Percentiles rank a stretch among this genome's conserved stretches.
These are phyloP conservation scores for Octomys mimax DNA, from an alignment of 2,797 vertebrate species.

Conservation along the genomic window DNA sequence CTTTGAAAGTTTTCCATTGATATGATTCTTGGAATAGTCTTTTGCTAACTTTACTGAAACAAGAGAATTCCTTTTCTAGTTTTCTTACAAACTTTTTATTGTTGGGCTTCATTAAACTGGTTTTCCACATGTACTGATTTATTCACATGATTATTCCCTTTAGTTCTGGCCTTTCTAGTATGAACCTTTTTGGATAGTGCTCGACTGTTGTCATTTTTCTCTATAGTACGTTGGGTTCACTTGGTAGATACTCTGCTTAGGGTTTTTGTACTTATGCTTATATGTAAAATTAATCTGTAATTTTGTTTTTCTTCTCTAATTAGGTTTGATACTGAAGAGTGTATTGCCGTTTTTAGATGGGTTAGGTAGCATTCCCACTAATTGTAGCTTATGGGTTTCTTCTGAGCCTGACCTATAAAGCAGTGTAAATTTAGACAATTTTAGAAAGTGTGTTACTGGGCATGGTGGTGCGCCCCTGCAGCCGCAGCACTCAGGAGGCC, in stretches of 20 bases:
- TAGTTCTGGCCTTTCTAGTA: neutral
- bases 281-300: neutral
- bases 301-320: constrained; percentile 8
- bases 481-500: neutral
- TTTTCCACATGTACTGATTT: neutral
- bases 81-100: constrained; percentile 16
- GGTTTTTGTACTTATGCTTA: neutral
- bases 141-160: neutral
- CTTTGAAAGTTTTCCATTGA: neutral
- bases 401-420: neutral
- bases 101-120: neutral
- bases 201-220: neutral
- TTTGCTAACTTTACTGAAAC: constrained; percentile 34
- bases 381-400: neutral
- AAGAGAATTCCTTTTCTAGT: neutral
- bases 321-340: neutral
- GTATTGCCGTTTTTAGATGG: neutral
- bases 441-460: neutral
- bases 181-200: neutral
- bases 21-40: neutral
- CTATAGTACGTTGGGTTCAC: neutral
- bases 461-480: neutral
- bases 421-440: neutral
- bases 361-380: neutral
- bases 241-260: neutral